These are phyloP conservation scores for Macropodus opercularis DNA, from an alignment of 2,797 vertebrate species.

Conservation along the genomic window DNA sequence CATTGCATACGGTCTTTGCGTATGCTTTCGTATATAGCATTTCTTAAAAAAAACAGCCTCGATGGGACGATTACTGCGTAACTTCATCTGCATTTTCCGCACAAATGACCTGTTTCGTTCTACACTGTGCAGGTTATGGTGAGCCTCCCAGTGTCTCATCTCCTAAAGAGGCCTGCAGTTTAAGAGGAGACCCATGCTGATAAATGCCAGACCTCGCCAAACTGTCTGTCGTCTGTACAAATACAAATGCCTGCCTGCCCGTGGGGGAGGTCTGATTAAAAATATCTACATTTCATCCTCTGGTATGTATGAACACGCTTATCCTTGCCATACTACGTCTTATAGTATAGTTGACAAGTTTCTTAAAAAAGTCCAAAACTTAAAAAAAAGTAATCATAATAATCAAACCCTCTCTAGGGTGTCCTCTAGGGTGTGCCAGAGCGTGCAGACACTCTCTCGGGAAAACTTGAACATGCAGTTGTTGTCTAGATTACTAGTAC, in stretches of 20 bases:
- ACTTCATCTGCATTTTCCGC: not conserved
- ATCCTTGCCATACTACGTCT: not conserved
- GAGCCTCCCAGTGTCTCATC: constrained; percentile 63
- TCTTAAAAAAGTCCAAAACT: too few species aligned
- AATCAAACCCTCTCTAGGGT: too few species aligned
- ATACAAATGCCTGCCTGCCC: constrained; percentile 88
- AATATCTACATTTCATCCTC: constrained; percentile 83
- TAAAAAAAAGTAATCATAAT: too few species aligned
- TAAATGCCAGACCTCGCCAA: constrained; percentile 85
- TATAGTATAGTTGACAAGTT: too few species aligned
- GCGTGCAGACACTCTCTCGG: too few species aligned
- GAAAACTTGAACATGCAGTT: too few species aligned
- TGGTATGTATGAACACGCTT: constrained; percentile 71
- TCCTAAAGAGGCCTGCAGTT: constrained; percentile 76
- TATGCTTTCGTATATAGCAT: not conserved
- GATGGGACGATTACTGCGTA: not conserved
- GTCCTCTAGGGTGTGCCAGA: too few species aligned
- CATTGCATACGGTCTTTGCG: not conserved
- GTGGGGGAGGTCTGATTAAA: constrained; percentile 86
- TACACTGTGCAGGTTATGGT: constrained; percentile 66
- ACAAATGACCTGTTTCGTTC: not conserved
- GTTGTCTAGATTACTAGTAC: too few species aligned
- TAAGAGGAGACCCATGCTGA: constrained; percentile 85
- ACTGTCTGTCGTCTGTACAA: constrained; percentile 83
- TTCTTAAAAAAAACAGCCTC: not conserved